Evolutionary conservation across 1,140 invertebrate species (phyloP).

Genomic region (Pentalonia nigronervosa): DNA sequence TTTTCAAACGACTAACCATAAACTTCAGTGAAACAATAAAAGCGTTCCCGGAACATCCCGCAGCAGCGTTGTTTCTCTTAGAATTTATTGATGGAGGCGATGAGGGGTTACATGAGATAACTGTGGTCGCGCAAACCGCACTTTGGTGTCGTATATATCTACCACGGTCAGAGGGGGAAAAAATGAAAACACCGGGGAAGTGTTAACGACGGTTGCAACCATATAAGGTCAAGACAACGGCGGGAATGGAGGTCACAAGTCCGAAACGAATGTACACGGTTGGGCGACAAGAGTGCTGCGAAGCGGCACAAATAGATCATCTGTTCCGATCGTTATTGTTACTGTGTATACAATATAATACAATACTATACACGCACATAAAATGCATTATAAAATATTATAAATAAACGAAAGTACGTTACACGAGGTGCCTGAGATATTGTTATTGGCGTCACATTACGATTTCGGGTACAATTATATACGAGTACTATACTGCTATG

Average conservation of each 20-base stretch:
- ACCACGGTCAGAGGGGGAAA: neutral
- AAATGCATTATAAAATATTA: neutral
- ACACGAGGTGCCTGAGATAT: neutral
- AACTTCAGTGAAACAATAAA: neutral
- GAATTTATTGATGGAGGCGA: neutral
- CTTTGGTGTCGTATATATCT: neutral
- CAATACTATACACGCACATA: neutral
- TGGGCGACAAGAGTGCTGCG: neutral
- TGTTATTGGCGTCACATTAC: no score
- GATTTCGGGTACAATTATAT: no score
- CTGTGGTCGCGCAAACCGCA: neutral
- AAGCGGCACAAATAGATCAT: constrained; percentile 35
- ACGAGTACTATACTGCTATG: no score
- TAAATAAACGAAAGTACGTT: neutral
- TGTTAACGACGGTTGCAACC: neutral
- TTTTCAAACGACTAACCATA: neutral
- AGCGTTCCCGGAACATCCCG: neutral
- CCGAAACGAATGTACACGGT: neutral
- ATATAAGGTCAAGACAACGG: neutral
- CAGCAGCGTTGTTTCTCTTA: neutral
- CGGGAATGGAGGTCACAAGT: constrained; percentile 23
- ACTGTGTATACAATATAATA: neutral
- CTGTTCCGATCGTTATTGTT: constrained; percentile 8
- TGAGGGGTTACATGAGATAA: neutral
- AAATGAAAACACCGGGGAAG: constrained; percentile 8